Percentiles rank a stretch among this genome's conserved stretches.
Conservation (phyloP, 23 tunicate genomes). For the Botrylloides violaceus region DNA sequence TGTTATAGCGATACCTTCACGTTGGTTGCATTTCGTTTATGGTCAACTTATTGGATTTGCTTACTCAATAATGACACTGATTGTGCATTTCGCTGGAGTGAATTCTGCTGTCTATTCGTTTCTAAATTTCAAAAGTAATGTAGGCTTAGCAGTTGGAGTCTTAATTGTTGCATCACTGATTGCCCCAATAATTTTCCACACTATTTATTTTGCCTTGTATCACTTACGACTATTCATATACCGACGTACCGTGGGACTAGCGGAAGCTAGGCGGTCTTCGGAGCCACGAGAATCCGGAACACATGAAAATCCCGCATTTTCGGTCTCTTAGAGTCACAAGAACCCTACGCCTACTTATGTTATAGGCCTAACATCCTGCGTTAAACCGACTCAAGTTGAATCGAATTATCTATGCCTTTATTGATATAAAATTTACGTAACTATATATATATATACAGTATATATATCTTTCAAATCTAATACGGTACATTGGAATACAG, state of each 20-base stretch:
- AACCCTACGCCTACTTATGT: no score
- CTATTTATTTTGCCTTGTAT: not conserved
- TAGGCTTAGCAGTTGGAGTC: conserved; percentile 10
- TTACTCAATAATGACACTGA: not conserved
- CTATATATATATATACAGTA: no score
- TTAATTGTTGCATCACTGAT: not conserved
- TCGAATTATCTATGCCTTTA: no score
- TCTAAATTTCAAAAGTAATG: not conserved
- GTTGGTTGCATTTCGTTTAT: conserved; percentile 19
- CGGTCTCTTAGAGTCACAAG: no score
- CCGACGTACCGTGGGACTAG: conserved; percentile 1
- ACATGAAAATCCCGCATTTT: not conserved
- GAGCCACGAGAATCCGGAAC: not conserved
- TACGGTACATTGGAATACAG: no score
- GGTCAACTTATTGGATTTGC: not conserved
- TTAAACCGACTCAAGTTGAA: no score
- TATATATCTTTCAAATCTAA: no score
- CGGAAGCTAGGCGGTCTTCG: not conserved
- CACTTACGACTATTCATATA: conserved; percentile 4
- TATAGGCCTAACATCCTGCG: no score
- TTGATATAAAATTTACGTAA: no score
- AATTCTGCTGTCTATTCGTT: conserved; percentile 9
- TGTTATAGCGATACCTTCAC: conserved; percentile 1
- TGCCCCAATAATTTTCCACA: conserved; percentile 7
- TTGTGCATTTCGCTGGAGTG: conserved; percentile 18